Evolutionary conservation across 2,797 vertebrate species (phyloP), one percentile per base, ranked within the genome.

Genomic region (Tinamus major): DNA sequence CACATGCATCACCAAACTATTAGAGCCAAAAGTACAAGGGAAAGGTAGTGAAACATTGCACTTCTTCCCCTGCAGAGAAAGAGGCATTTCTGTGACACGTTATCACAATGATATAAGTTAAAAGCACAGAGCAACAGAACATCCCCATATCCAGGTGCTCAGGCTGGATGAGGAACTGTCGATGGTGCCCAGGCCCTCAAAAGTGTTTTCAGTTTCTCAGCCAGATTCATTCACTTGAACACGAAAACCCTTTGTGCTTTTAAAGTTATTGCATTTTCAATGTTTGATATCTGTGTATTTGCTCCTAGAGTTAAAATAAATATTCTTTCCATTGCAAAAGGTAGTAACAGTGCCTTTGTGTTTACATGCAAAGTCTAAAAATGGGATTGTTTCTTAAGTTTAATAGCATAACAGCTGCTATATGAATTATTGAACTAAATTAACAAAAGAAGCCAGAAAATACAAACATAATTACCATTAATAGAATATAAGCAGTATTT

Each of bases 341-440:
- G 48, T 49, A 24, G 17, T 19, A 94, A 67, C 14, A 37, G 3
- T 37, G 59, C 24, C 42, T 84, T 62, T 78, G 19, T 63, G n/a
- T 37, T 94, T 85, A 44, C 33, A 59, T 24, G 8, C 21, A 51
- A 78, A 82, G 8, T 44, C 42, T 44, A 44, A 44, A 44, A 44
- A 44, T 44, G 42, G 42, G 42, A 17, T 18, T 44, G 17, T 44
- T 44, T 44, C 42, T 44, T 18, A 33, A 3, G 39, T 37, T 42
- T 13, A 72, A 24, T 64, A 39, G 39, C 20, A 63, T 23, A 67
- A 27, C 20, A 72, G 61, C 56, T 75, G 35, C 16, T 56, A 21
- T 13, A 76, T 63, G 49, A 93, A 81, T 91, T 84, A 81, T 44
- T 79, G 67, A 94, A 80, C 26, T 77, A 92, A 90, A 94, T 92